Evolutionary conservation across 2,113 vertebrate genomes (phyloP).

Genomic region (Rana temporaria): DNA sequence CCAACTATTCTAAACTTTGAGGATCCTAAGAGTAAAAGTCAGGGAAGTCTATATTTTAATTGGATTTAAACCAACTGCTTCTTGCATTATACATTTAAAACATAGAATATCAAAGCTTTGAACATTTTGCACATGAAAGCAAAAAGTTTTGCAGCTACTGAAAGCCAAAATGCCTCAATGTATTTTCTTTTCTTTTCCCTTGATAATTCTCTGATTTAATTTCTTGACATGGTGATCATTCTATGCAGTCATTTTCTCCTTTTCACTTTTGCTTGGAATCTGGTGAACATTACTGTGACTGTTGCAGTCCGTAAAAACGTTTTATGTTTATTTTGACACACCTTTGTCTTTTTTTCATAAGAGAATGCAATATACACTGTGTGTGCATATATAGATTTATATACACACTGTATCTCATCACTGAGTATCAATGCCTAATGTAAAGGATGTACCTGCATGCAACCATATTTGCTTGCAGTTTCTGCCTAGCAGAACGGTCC

Average conservation of each 20-base stretch:
- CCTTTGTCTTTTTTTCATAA: too few species aligned
- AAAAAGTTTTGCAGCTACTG: background rate
- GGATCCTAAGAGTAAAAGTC: background rate
- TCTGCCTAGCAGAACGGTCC: too few species aligned
- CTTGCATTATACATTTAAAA: slow-evolving; percentile 45
- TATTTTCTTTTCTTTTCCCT: slow-evolving; percentile 13
- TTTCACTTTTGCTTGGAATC: background rate
- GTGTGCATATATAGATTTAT: too few species aligned
- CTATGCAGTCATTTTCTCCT: background rate
- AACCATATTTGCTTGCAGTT: too few species aligned
- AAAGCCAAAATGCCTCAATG: background rate
- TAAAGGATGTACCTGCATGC: too few species aligned
- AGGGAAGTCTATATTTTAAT: background rate
- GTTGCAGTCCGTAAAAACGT: too few species aligned
- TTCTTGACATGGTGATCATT: background rate
- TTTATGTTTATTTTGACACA: too few species aligned
- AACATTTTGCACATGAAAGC: slow-evolving; percentile 32
- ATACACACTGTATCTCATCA: too few species aligned
- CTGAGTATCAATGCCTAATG: too few species aligned
- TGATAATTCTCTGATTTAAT: background rate
- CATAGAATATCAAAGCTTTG: slow-evolving; percentile 46
- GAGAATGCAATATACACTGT: too few species aligned
- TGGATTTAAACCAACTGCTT: background rate
- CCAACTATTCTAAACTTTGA: background rate
- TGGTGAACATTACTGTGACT: background rate